Conservation (phyloP, 2,113 vertebrate genomes). For the Grammomys dolichurus region DNA sequence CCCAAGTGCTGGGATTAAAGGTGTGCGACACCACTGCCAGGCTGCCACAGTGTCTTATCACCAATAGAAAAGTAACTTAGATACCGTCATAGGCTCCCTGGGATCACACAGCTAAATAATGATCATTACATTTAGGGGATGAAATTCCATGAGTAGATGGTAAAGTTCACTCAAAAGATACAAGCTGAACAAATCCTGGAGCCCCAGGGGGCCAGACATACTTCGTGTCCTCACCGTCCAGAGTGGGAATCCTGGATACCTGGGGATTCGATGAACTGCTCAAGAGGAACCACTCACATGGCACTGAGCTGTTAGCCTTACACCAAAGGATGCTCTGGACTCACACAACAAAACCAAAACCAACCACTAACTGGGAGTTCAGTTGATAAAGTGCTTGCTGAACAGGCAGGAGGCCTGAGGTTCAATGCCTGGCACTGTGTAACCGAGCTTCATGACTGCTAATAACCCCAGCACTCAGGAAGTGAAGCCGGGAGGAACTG, state of each 20-base stretch:
- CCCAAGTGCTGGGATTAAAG: too few relatives aligned
- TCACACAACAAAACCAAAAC: not conserved
- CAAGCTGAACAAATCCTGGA: not conserved
- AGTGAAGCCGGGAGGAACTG: not conserved
- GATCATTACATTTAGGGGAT: not conserved
- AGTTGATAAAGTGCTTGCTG: not conserved
- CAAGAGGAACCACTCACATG: not conserved
- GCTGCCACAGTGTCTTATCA: not conserved
- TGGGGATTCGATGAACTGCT: not conserved
- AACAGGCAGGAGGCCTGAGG: not conserved
- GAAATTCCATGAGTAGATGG: not conserved
- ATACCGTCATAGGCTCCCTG: not conserved
- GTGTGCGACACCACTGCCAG: too few relatives aligned
- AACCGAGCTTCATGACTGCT: not conserved
- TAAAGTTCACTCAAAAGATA: not conserved
- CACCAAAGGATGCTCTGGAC: conserved; percentile 1
- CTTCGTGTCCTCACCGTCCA: not conserved
- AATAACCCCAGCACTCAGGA: not conserved
- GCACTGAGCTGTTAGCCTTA: not conserved
- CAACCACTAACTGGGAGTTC: not conserved
- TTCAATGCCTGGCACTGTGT: not conserved
- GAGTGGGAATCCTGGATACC: not conserved
- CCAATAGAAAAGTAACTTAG: not conserved
- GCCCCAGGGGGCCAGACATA: not conserved
- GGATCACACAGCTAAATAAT: not conserved